Evolutionary conservation across 2,797 vertebrate genomes (phyloP).

Genomic region (Mustela erminea): DNA sequence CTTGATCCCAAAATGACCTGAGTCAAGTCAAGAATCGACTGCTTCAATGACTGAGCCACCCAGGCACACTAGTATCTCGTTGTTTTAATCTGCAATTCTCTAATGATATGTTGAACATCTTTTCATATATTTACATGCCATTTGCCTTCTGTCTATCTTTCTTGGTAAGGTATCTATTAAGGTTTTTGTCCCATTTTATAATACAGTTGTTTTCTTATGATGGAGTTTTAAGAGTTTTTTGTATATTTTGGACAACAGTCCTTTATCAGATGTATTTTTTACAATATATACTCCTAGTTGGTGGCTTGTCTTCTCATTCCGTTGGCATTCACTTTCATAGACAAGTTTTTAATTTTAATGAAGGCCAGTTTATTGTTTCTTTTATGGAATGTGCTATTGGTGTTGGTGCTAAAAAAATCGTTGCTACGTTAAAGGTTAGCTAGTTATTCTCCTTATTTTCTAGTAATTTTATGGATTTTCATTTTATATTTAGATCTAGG

Average conservation of each 20-base stretch:
- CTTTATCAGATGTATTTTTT: background rate
- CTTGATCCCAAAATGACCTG: too few relatives aligned
- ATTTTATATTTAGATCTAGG: background rate
- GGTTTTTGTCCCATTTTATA: background rate
- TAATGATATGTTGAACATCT: background rate
- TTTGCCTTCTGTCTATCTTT: background rate
- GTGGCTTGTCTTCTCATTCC: background rate
- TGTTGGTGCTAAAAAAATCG: background rate
- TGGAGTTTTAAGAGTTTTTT: background rate
- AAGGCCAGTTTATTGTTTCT: background rate
- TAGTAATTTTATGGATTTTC: background rate
- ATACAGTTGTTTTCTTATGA: background rate
- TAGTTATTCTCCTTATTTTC: background rate
- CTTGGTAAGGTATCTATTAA: background rate
- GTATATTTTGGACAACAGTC: background rate
- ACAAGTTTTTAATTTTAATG: constrained; percentile 6
- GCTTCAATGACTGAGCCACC: background rate
- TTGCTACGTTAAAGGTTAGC: background rate
- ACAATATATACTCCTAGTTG: background rate
- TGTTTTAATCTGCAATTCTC: background rate
- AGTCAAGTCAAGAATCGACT: background rate
- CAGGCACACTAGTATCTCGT: background rate
- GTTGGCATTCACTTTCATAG: background rate
- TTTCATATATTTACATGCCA: background rate
- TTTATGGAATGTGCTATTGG: background rate